phyloP scores from a whole-genome alignment of 2,797 vertebrate genomes.

The Periparus ater region DNA sequence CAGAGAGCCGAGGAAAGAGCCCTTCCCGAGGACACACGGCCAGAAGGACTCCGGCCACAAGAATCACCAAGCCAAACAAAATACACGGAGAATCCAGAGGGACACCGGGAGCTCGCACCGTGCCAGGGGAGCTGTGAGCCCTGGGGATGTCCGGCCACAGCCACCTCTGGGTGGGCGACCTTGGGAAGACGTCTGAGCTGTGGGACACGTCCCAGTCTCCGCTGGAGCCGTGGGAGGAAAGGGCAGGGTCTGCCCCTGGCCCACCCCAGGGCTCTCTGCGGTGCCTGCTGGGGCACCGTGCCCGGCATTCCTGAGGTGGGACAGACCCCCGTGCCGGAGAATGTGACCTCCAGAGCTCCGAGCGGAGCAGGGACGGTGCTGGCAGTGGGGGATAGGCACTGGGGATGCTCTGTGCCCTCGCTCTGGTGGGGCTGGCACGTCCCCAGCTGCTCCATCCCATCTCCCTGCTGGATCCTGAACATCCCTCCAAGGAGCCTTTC shows the following conservation, averaged over 20 bases:
- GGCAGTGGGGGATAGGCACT: accelerated
- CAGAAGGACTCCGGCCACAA: neutral
- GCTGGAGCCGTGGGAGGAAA: accelerated
- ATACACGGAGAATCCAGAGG: accelerated
- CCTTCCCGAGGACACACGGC: accelerated
- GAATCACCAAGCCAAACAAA: neutral
- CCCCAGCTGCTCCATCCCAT: neutral
- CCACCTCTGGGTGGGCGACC: neutral
- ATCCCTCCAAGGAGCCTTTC: neutral
- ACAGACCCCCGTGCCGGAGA: neutral
- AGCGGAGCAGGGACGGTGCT: neutral
- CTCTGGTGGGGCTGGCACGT: neutral
- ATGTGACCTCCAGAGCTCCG: neutral
- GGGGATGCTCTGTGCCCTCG: neutral
- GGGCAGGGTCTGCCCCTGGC: neutral
- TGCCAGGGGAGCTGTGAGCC: neutral
- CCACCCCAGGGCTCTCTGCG: neutral
- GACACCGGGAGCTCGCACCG: accelerated
- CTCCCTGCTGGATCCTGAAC: neutral
- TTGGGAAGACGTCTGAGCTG: neutral
- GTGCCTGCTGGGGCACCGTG: neutral
- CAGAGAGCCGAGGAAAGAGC: neutral
- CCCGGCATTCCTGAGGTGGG: accelerated
- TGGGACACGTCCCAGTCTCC: neutral
- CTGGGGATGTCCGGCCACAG: neutral